Percentiles rank a stretch among this genome's conserved stretches.
phyloP scores from a whole-genome alignment of 1,140 invertebrate genomes.

The Alviniconcha marisindica region DNA sequence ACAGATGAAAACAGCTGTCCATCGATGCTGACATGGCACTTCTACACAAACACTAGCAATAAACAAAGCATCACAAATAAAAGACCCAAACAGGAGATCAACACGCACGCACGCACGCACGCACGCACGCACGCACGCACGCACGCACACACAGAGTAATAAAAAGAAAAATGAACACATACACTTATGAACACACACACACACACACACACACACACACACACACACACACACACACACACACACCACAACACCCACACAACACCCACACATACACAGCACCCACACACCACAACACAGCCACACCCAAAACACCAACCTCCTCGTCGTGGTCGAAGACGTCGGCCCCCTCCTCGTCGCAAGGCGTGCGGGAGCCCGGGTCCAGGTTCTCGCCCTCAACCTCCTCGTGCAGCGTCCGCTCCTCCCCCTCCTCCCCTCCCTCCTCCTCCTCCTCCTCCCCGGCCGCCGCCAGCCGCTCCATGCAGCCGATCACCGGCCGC shows the following conservation, averaged over 20 bases:
- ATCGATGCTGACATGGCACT: too few relatives aligned
- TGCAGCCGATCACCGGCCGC: conserved; percentile 44
- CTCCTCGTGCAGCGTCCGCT: conserved; percentile 23
- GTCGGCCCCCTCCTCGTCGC: neutral
- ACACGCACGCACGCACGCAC: too few relatives aligned
- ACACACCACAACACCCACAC: neutral
- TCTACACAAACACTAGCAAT: too few relatives aligned
- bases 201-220: too few relatives aligned
- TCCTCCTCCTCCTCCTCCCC: conserved; percentile 1
- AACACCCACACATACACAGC: neutral
- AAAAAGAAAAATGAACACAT: too few relatives aligned
- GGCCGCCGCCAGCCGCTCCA: conserved; percentile 33
- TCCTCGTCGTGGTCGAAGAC: neutral
- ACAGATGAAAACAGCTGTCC: too few relatives aligned
- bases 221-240: too few relatives aligned
- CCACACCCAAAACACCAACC: neutral
- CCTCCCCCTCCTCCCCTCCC: neutral
- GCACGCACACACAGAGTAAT: too few relatives aligned
- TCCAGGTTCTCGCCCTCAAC: conserved; percentile 13
- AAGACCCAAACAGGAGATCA: too few relatives aligned
- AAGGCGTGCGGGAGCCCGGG: neutral
- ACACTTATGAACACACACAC: too few relatives aligned
- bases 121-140: too few relatives aligned
- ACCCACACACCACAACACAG: neutral
- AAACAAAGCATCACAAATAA: too few relatives aligned